These are phyloP conservation scores for Microcebus griseorufus DNA, from an alignment of 2,113 vertebrate genomes.

Conservation along the genomic window DNA sequence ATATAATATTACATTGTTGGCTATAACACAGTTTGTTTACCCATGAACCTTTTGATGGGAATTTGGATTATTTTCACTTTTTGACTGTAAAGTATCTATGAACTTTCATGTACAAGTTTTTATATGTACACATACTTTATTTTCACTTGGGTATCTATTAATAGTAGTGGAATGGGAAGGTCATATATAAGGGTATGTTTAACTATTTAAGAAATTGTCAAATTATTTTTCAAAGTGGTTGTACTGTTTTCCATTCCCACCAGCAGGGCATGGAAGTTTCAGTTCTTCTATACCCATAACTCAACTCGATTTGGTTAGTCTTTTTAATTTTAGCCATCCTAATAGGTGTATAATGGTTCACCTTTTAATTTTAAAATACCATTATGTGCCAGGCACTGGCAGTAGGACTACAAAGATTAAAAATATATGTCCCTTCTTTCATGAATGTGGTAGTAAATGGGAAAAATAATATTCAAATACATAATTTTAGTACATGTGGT, in stretches of 20 bases:
- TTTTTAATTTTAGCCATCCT: not conserved
- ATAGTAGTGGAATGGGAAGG: not conserved
- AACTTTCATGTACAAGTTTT: not conserved
- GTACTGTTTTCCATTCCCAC: not conserved
- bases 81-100: not conserved
- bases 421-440: not conserved
- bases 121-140: not conserved
- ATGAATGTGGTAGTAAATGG: not conserved
- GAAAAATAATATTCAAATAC: not conserved
- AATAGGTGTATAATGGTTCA: not conserved
- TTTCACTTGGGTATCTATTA: not conserved
- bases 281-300: not conserved
- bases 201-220: not conserved
- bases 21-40: not conserved
- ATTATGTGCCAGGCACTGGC: not conserved
- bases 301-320: not conserved
- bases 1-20: not conserved
- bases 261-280: not conserved
- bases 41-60: not conserved
- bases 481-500: not conserved
- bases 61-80: not conserved
- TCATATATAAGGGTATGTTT: not conserved
- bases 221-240: not conserved
- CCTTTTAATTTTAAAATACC: slow-evolving; percentile 24
- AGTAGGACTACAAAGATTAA: not conserved